These are phyloP conservation scores for Caligus rogercresseyi DNA, from an alignment of 1,140 invertebrate genomes.

Conservation along the genomic window DNA sequence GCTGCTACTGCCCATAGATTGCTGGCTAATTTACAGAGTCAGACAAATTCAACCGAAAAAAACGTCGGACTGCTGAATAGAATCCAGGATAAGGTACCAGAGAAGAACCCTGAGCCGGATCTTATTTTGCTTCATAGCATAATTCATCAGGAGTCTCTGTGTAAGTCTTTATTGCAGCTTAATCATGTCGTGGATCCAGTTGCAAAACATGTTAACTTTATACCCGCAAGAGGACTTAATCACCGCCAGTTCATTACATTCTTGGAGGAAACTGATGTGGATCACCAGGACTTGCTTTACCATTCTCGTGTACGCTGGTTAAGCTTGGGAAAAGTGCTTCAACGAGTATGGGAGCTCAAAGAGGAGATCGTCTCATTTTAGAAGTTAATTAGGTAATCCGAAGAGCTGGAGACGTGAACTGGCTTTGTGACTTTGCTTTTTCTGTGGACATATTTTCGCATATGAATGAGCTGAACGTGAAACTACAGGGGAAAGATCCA, in stretches of 20 bases:
- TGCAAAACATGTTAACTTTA: background rate
- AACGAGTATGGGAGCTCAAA: too few relatives aligned
- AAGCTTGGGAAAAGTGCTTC: background rate
- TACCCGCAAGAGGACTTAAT: background rate
- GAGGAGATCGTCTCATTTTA: too few relatives aligned
- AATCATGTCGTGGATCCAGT: background rate
- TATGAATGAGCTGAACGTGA: too few relatives aligned
- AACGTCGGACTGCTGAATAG: background rate
- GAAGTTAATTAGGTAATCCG: too few relatives aligned
- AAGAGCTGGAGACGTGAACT: too few relatives aligned
- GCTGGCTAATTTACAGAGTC: too few relatives aligned
- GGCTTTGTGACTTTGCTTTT: too few relatives aligned
- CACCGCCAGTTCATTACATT: background rate
- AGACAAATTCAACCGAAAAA: too few relatives aligned
- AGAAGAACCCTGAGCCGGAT: background rate
- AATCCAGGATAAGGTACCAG: background rate
- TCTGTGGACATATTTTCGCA: too few relatives aligned
- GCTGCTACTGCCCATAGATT: too few relatives aligned
- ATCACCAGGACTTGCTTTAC: background rate
- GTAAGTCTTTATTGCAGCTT: background rate
- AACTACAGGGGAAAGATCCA: too few relatives aligned
- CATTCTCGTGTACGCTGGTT: background rate
- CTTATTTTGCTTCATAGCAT: background rate
- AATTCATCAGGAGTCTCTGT: background rate
- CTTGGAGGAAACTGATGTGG: background rate